Percentiles rank a stretch among this genome's conserved stretches.
Conservation (phyloP, 2,888 invertebrate species). For the Rapana venosa region DNA sequence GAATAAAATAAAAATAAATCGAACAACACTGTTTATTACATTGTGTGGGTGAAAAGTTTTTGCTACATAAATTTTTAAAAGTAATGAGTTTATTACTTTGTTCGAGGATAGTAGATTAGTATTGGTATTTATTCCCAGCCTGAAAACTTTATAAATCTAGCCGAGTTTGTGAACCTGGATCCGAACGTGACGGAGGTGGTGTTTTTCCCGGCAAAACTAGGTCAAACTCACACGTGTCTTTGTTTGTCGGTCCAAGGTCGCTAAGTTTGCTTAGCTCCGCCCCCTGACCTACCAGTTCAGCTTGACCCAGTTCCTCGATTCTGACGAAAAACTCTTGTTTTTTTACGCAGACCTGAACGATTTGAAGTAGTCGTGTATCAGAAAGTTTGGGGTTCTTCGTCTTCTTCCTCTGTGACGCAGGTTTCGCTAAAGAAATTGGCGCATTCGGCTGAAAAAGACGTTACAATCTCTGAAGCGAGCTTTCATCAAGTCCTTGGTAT, state of each 20-base stretch:
- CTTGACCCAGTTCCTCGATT: slow-evolving; percentile 47
- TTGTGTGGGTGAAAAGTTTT: too few species aligned
- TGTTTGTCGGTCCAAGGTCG: slow-evolving; percentile 54
- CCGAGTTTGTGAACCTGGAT: background rate
- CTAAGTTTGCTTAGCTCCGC: slow-evolving; percentile 52
- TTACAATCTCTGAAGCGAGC: background rate
- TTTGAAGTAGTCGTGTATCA: background rate
- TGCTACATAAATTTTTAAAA: too few species aligned
- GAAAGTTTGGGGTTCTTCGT: background rate
- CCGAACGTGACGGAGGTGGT: slow-evolving; percentile 19
- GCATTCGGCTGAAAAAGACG: background rate
- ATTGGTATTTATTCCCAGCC: background rate
- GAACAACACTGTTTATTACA: too few species aligned
- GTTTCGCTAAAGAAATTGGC: too few species aligned
- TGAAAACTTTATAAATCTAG: background rate
- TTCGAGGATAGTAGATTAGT: too few species aligned
- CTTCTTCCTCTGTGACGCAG: background rate
- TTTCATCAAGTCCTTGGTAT: slow-evolving; percentile 27
- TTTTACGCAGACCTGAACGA: background rate
- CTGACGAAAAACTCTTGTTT: background rate
- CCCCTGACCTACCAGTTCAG: slow-evolving; percentile 41
- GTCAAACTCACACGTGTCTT: slow-evolving; percentile 50
- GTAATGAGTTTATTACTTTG: too few species aligned
- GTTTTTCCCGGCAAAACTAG: slow-evolving; percentile 18
- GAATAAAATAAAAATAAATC: too few species aligned